Evolutionary conservation across 2,113 vertebrate genomes (phyloP).

Genomic region (Cyprinus carpio): DNA sequence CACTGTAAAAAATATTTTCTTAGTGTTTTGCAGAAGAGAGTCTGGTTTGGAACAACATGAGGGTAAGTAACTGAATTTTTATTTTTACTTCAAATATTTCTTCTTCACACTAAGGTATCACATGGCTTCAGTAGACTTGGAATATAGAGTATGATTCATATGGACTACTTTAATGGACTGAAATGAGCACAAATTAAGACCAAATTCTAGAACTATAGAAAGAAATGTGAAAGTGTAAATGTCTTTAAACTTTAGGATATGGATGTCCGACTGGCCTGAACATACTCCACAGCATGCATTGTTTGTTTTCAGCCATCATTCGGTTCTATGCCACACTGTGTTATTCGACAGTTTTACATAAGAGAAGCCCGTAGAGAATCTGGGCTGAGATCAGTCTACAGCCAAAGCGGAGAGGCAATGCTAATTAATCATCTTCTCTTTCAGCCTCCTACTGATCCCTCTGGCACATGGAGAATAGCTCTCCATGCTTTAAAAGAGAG

Average conservation of each 20-base stretch:
- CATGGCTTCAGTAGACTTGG: neutral
- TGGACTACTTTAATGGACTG: neutral
- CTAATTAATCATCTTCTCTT: slow-evolving; percentile 68
- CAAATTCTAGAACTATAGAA: neutral
- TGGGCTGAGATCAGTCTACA: slow-evolving; percentile 35
- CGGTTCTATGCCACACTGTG: neutral
- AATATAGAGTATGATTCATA: neutral
- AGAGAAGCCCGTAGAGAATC: slow-evolving; percentile 20
- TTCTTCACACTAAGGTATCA: neutral
- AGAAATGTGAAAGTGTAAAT: too few relatives aligned
- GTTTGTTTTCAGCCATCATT: neutral
- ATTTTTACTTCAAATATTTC: neutral
- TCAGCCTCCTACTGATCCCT: slow-evolving; percentile 51
- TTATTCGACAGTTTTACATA: slow-evolving; percentile 24
- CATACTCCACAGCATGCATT: neutral
- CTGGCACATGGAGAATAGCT: slow-evolving; percentile 47
- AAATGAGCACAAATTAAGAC: neutral
- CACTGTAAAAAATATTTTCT: neutral
- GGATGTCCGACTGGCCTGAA: neutral
- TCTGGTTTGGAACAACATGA: neutral
- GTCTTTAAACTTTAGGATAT: neutral
- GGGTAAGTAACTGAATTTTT: neutral
- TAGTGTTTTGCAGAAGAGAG: neutral
- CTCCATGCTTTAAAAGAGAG: slow-evolving; percentile 20
- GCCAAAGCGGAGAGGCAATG: slow-evolving; percentile 63